phyloP scores from a whole-genome alignment of 2,888 invertebrate genomes.

The Candidula unifasciata region DNA sequence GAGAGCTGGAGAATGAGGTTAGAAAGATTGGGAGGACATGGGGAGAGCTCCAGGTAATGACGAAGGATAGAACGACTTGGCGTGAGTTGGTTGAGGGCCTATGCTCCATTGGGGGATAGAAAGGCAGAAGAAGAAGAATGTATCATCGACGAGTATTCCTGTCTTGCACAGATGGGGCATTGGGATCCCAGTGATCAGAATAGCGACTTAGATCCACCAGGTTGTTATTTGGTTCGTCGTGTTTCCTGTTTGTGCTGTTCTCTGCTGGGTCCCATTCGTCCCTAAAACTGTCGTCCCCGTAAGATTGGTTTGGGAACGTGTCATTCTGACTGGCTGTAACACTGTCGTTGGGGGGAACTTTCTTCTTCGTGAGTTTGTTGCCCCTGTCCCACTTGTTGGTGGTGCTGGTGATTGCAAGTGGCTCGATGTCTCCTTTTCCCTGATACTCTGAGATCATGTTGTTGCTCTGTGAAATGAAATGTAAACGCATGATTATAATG shows the following conservation, averaged over 20 bases:
- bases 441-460: conserved; percentile 48
- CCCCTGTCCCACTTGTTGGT: conserved; percentile 41
- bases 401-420: conserved; percentile 16
- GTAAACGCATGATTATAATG: neutral
- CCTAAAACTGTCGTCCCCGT: neutral
- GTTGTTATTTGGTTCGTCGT: neutral
- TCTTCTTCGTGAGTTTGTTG: neutral
- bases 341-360: neutral
- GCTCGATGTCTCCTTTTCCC: conserved; percentile 32
- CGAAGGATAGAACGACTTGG: too few relatives aligned
- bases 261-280: conserved; percentile 9
- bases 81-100: too few relatives aligned
- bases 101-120: too few relatives aligned
- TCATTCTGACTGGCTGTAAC: neutral
- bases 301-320: neutral
- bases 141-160: neutral
- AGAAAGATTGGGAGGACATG: too few relatives aligned
- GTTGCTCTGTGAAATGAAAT: conserved; percentile 43
- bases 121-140: too few relatives aligned
- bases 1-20: too few relatives aligned
- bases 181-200: conserved; percentile 23
- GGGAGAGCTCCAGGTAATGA: too few relatives aligned
- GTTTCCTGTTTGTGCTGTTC: neutral
- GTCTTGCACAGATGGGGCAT: conserved; percentile 1
- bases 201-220: neutral